Evolutionary conservation across 2,888 invertebrate genomes (phyloP), one percentile per base, ranked within the genome.

Genomic region (Criorhina ranunculi): DNA sequence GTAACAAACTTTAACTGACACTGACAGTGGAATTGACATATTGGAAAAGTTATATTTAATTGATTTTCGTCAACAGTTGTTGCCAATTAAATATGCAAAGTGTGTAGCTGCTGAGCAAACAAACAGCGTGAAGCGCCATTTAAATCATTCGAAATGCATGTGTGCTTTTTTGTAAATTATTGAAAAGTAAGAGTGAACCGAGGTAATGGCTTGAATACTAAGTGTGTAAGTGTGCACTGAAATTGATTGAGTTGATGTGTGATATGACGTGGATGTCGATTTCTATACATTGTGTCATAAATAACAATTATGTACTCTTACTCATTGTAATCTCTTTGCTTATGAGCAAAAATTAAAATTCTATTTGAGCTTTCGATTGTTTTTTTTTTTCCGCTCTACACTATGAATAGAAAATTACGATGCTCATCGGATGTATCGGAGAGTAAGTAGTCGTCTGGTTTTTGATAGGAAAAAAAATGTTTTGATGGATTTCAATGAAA

Each of bases 151-250:
- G 17, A 44, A 83, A 69, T 77, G 77, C 82, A 67, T 17, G 12
- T 29, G 11, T 59, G 59, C 64, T 67, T 69, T 75, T 78, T 73
- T 35, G 42, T 12, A 35, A 37, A 37, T 64, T 35, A 37, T 64
- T 64, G 49, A 66, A 75, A 80, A 42, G 83, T 57, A 79, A 87
- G 82, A 82, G 72, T 53, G 79, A 76, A 70, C n/a, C 31, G 49
- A 29, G 49, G n/a, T 42, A 46, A 6, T 35, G 46, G 46, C 37
- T 40, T 59, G 67, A 76, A 76, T 67, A 59, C 15, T 67, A 67
- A 67, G 3, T 29, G 24, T 3, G 24, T 24, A 37, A 33, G 62
- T 33, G 17, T 46, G 44, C 33, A 24, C 29, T 64, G 35, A 49
- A 64, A 24, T 19, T 49, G 62, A 64, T 64, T 64, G 46, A 62